phyloP scores from a whole-genome alignment of 2,797 vertebrate species.

The Pyrocephalus nanus region DNA sequence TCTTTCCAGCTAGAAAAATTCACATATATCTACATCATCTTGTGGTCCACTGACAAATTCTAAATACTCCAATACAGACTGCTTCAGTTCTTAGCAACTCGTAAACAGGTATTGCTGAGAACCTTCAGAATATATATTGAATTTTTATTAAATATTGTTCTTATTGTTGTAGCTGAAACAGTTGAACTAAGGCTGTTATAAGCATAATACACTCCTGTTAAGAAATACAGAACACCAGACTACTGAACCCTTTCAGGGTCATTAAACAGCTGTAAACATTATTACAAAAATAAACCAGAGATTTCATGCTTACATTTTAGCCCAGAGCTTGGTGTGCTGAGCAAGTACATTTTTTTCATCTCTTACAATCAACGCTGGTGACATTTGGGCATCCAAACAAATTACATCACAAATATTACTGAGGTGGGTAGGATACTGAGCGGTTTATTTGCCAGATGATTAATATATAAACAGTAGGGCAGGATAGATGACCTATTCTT shows the following conservation, averaged over 20 bases:
- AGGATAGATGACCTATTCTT: constrained; percentile 61
- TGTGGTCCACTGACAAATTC: neutral
- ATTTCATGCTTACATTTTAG: constrained; percentile 86
- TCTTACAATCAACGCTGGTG: constrained; percentile 80
- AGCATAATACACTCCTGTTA: constrained; percentile 78
- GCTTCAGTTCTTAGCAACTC: neutral
- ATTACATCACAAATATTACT: constrained; percentile 79
- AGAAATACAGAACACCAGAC: constrained; percentile 78
- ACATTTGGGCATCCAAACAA: constrained; percentile 83
- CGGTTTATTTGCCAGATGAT: constrained; percentile 81
- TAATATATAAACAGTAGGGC: constrained; percentile 71
- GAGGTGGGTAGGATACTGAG: constrained; percentile 78
- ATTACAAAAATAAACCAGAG: constrained; percentile 85
- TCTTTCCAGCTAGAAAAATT: neutral
- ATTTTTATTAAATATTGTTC: constrained; percentile 72
- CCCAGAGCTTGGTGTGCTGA: constrained; percentile 82
- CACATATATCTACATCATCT: constrained; percentile 5
- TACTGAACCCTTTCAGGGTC: constrained; percentile 84
- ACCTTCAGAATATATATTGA: constrained; percentile 36
- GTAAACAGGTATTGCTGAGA: constrained; percentile 7
- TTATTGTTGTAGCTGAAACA: constrained; percentile 66
- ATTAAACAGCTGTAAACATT: constrained; percentile 87
- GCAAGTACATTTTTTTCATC: constrained; percentile 80
- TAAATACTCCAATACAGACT: neutral
- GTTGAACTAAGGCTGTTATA: constrained; percentile 77